Conservation (phyloP, 2,888 invertebrate genomes). For the Ctenicera cuprea region DNA sequence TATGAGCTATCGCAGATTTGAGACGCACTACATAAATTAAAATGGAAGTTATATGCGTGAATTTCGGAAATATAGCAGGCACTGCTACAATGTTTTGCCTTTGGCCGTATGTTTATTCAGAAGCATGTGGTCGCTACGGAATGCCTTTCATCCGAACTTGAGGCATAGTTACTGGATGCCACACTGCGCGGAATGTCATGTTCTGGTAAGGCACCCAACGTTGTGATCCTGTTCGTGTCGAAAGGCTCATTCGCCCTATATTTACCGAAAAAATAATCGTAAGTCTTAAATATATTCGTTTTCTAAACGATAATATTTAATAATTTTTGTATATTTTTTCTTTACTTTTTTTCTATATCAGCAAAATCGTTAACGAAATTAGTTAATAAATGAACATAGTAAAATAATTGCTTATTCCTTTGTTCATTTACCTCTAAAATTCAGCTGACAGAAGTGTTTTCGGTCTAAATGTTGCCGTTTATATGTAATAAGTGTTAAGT, state of each 20-base stretch:
- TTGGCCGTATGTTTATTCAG: conserved; percentile 69
- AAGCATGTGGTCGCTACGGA: conserved; percentile 71
- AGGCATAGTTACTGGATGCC: conserved; percentile 72
- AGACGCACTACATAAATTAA: conserved; percentile 45
- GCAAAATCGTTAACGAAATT: not conserved
- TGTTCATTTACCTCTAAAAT: conserved; percentile 36
- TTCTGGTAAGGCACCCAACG: conserved; percentile 61
- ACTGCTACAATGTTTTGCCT: conserved; percentile 51
- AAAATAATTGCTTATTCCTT: conserved; percentile 12
- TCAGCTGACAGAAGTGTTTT: conserved; percentile 39
- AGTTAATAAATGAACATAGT: not conserved
- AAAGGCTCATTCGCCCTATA: conserved; percentile 56
- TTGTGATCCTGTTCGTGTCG: conserved; percentile 53
- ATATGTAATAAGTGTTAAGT: conserved; percentile 43
- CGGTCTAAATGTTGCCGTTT: conserved; percentile 36
- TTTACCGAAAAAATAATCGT: conserved; percentile 37
- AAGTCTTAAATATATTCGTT: not conserved
- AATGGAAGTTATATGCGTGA: conserved; percentile 45
- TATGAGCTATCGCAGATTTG: not conserved
- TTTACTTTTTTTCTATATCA: not conserved
- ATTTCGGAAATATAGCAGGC: conserved; percentile 51
- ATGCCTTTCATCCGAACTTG: conserved; percentile 73
- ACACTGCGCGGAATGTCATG: conserved; percentile 71
- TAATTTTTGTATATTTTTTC: not conserved
- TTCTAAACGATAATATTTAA: not conserved